Evolutionary conservation across 2,888 invertebrate species (phyloP), one percentile per base, ranked within the genome.

Genomic region (Notodonta dromedarius): DNA sequence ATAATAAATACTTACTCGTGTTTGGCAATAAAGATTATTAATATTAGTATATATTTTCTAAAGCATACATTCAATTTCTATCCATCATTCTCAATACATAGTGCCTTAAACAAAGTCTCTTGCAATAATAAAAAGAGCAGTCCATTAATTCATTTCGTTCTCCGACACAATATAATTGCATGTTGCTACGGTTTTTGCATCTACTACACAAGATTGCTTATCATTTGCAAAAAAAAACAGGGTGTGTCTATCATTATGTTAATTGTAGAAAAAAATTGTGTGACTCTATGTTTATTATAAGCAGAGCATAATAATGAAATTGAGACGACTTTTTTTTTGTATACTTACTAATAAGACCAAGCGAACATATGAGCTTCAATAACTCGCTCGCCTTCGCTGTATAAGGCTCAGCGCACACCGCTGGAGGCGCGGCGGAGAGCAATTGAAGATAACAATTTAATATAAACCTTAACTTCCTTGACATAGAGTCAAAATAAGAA

Each of bases 211-310:
- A 46, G 13, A 46, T 46, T 16, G 50, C 16, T 16, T 50, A 66
- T 74, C 67, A 74, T 73, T 74, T 74, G 73, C 71, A 69, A 73
- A 74, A 67, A 60, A 68, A 73, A 71, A 74, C 71, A 74, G 74
- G 71, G 74, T 73, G 74, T 71, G 66, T 67, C 67, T 70, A 69
- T 69, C 58, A 69, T 66, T 66, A 63, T n/a, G 5, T 50, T 48
- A 57, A 55, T 14, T 39, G 14, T 50, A 55, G 50, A 13, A 40
- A 48, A 59, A 4, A 16, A 4, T 52, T 32, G 52, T 52, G 13
- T 12, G 32, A 52, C 32, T 52, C 16, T 11, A 39, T 54, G 48
- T 50, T 40, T 52, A 13, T 52, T 52, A 14, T 24, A 24, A 24
- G 4, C n/a, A 50, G 40, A 52, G 13, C 14, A 16, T 16, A 50